phyloP scores from a whole-genome alignment of 2,888 invertebrate species.

The Dasypolia templi region DNA sequence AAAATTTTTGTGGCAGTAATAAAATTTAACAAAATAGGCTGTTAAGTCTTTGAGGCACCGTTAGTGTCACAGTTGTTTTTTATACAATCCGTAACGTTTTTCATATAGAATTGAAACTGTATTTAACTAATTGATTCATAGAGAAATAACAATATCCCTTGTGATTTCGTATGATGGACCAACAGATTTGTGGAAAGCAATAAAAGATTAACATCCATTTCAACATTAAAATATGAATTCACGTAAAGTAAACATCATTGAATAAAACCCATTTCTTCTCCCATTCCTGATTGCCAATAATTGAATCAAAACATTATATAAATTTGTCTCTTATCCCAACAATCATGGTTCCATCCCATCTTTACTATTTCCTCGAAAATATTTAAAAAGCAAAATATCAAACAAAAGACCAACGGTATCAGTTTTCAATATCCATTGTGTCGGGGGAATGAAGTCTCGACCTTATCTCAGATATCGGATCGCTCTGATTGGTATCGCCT shows the following conservation, averaged over 20 bases:
- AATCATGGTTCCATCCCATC: slow-evolving; percentile 4
- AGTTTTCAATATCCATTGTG: slow-evolving; percentile 68
- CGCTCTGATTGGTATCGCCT: slow-evolving; percentile 66
- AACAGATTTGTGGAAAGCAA: background rate
- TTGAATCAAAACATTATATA: slow-evolving; percentile 35
- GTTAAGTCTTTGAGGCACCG: background rate
- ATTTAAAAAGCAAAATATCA: slow-evolving; percentile 63
- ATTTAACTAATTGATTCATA: too few relatives aligned
- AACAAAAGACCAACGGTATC: slow-evolving; percentile 64
- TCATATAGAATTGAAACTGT: background rate
- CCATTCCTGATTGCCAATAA: slow-evolving; percentile 22
- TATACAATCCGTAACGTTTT: background rate
- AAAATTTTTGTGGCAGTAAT: background rate
- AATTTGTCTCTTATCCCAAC: background rate
- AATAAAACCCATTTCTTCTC: background rate
- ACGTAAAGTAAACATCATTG: slow-evolving; percentile 17
- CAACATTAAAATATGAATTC: slow-evolving; percentile 7
- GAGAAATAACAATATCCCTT: background rate
- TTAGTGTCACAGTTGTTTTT: background rate
- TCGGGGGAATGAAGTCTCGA: slow-evolving; percentile 64
- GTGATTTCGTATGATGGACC: background rate
- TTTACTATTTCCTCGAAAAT: slow-evolving; percentile 56
- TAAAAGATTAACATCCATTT: background rate
- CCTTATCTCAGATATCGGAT: slow-evolving; percentile 67
- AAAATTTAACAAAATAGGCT: background rate